Percentiles rank a stretch among this genome's conserved stretches.
phyloP scores from a whole-genome alignment of 2,888 invertebrate genomes.

The Thumatha senex region DNA sequence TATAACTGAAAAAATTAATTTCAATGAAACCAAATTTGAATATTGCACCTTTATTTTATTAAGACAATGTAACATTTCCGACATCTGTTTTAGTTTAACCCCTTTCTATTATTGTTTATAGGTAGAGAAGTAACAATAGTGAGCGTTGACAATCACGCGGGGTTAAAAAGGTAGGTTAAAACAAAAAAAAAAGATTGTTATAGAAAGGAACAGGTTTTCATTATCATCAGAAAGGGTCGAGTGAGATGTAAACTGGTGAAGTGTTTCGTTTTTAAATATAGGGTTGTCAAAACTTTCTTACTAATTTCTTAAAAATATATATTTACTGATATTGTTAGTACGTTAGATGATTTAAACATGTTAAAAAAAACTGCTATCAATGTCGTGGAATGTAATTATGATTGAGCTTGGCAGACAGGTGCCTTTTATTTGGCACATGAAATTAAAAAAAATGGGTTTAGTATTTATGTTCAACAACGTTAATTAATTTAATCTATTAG shows the following conservation, averaged over 20 bases:
- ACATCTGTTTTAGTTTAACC: conserved; percentile 66
- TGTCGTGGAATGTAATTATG: no score
- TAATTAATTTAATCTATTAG: no score
- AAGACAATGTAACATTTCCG: conserved; percentile 68
- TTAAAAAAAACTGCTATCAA: no score
- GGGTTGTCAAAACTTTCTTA: conserved; percentile 48
- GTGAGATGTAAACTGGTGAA: conserved; percentile 74
- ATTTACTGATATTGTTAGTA: no score
- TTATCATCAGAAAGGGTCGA: conserved; percentile 77
- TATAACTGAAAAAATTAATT: conserved; percentile 61
- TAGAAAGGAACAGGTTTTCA: conserved; percentile 74
- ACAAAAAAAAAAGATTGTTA: conserved; percentile 78
- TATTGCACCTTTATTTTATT: conserved; percentile 69
- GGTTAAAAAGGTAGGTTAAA: conserved; percentile 65
- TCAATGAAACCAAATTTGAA: conserved; percentile 57
- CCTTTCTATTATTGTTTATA: conserved; percentile 65
- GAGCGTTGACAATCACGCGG: conserved; percentile 74
- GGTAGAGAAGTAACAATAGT: conserved; percentile 61
- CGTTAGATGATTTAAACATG: no score
- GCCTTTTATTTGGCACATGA: no score
- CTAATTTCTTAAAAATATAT: no score
- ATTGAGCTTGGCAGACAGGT: no score
- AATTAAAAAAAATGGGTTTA: no score
- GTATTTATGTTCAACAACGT: no score
- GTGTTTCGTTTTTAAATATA: conserved; percentile 53